Percentiles rank a stretch among this genome's conserved stretches.
phyloP scores from a whole-genome alignment of 2,113 vertebrate genomes.

The Syngnathoides biaculeatus region DNA sequence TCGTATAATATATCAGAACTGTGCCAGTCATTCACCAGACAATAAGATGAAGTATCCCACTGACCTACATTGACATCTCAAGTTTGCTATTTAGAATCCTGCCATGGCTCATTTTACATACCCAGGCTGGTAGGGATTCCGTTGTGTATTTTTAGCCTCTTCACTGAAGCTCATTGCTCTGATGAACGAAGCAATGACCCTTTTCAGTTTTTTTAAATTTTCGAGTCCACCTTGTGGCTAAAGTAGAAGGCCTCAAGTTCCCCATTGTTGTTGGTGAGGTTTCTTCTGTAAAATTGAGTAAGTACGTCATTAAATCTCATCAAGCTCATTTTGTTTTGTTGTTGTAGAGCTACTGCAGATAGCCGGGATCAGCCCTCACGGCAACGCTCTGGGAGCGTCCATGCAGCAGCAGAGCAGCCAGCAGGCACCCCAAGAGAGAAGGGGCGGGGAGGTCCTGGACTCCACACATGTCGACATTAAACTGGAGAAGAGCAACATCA shows the following conservation, averaged over 20 bases:
- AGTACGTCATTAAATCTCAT: not conserved
- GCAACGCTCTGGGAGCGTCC: conserved; percentile 91
- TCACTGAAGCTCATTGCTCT: conserved; percentile 9
- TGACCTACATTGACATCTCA: conserved; percentile 53
- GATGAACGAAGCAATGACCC: not conserved
- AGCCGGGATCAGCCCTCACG: conserved; percentile 92
- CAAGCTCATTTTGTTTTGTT: conserved; percentile 3
- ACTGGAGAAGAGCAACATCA: conserved; percentile 98
- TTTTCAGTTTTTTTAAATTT: conserved; percentile 15
- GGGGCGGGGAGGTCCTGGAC: conserved; percentile 93
- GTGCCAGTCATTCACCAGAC: conserved; percentile 3
- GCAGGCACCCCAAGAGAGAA: conserved; percentile 86
- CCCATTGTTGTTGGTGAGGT: not conserved
- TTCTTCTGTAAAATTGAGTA: not conserved
- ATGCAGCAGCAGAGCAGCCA: conserved; percentile 94
- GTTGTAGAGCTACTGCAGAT: conserved; percentile 92
- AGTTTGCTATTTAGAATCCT: conserved; percentile 27
- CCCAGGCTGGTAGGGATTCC: conserved; percentile 14
- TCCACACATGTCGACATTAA: conserved; percentile 88
- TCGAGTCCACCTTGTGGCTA: not conserved
- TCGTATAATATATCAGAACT: not conserved
- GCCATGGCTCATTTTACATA: conserved; percentile 22
- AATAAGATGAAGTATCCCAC: conserved; percentile 22
- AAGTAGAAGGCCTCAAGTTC: not conserved
- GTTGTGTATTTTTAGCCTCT: conserved; percentile 39